Evolutionary conservation across 23 tunicate species (phyloP).

Genomic region (Trididemnum nubilum): DNA sequence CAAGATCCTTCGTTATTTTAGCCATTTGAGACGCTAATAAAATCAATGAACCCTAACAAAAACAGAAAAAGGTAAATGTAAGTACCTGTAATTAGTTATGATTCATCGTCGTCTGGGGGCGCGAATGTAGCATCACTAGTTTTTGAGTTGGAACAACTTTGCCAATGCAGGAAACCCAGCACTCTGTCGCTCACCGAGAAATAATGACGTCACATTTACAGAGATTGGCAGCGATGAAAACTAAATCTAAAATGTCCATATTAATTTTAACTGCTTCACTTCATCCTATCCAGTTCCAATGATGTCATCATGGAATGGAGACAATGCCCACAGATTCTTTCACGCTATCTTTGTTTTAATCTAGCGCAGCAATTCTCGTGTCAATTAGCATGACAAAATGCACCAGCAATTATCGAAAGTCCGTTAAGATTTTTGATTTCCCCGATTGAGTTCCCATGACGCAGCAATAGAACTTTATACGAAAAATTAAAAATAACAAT

Average conservation of each 20-base stretch:
- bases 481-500: too few species aligned
- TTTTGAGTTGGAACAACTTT: conserved; percentile 16
- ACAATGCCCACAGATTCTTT: not conserved
- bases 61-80: conserved; percentile 12
- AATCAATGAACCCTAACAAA: conserved; percentile 16
- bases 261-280: not conserved
- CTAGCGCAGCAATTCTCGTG: not conserved
- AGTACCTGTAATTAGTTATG: conserved; percentile 26
- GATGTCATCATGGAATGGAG: not conserved
- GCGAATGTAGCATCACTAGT: not conserved
- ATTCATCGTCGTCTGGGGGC: not conserved
- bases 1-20: too few species aligned
- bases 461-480: too few species aligned
- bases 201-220: conserved; percentile 11
- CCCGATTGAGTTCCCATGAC: too few species aligned
- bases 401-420: too few species aligned
- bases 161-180: not conserved
- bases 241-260: conserved; percentile 9
- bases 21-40: not conserved
- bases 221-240: not conserved
- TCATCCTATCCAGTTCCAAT: not conserved
- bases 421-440: too few species aligned
- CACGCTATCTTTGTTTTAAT: not conserved
- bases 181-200: too few species aligned
- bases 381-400: too few species aligned